phyloP scores from a whole-genome alignment of 37 sponge, comb jelly and placozoan species.

The Halichondria panicea region DNA sequence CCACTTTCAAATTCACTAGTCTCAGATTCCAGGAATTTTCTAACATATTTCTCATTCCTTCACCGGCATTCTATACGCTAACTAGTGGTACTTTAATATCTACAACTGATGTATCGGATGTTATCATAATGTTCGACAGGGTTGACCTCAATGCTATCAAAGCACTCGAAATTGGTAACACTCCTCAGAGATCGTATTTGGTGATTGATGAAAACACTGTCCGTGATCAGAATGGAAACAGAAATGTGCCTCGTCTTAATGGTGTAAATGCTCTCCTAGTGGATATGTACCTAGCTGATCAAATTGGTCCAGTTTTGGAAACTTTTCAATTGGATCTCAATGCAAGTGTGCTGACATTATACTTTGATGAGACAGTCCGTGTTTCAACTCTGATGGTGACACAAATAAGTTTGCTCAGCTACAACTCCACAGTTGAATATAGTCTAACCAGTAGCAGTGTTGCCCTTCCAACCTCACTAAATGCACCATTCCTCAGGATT shows the following conservation, averaged over 20 bases:
- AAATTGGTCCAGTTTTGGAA: slow-evolving; percentile 51
- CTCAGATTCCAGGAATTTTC: slow-evolving; percentile 68
- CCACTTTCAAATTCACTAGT: slow-evolving; percentile 53
- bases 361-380: slow-evolving; percentile 83
- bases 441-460: slow-evolving; percentile 59
- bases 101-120: slow-evolving; percentile 42
- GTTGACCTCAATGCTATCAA: slow-evolving; percentile 81
- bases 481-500: slow-evolving; percentile 66
- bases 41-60: slow-evolving; percentile 43
- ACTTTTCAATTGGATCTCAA: slow-evolving; percentile 79
- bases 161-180: slow-evolving; percentile 68
- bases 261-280: slow-evolving; percentile 50
- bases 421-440: slow-evolving; percentile 32
- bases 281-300: slow-evolving; percentile 46
- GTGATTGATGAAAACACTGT: slow-evolving; percentile 60
- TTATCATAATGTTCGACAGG: slow-evolving; percentile 50
- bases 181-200: slow-evolving; percentile 35
- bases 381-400: slow-evolving; percentile 64
- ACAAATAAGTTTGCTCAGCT: slow-evolving; percentile 48
- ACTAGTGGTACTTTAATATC: slow-evolving; percentile 60
- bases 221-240: slow-evolving; percentile 76
- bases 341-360: slow-evolving; percentile 62
- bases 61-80: slow-evolving; percentile 39
- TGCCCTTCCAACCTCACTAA: slow-evolving; percentile 5
- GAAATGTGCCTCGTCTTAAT: slow-evolving; percentile 52